Evolutionary conservation across 2,888 invertebrate species (phyloP).

Genomic region (Acleris holmiana): DNA sequence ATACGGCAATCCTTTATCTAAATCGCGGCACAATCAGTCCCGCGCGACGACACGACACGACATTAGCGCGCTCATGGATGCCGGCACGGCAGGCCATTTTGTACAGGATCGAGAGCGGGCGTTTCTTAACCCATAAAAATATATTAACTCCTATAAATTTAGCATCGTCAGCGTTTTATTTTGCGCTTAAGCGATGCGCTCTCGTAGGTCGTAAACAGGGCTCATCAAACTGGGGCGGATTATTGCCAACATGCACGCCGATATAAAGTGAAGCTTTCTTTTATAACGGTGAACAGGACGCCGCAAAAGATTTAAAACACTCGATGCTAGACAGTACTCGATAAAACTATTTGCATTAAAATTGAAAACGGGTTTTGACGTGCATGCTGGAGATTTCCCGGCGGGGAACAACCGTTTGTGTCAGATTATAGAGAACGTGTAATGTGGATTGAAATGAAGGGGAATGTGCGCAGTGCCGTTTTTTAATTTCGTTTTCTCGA

Average conservation of each 20-base stretch:
- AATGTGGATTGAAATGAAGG: slow-evolving; percentile 26
- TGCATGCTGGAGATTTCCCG: slow-evolving; percentile 35
- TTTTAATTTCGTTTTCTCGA: slow-evolving; percentile 3
- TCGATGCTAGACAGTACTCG: slow-evolving; percentile 15
- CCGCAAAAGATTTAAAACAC: slow-evolving; percentile 39
- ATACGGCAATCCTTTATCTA: slow-evolving; percentile 13
- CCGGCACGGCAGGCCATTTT: slow-evolving; percentile 23
- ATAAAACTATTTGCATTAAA: slow-evolving; percentile 37
- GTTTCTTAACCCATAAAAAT: slow-evolving; percentile 67
- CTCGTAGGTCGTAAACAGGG: slow-evolving; percentile 69
- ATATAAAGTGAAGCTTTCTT: slow-evolving; percentile 56
- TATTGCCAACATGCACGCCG: slow-evolving; percentile 64
- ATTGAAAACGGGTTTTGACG: slow-evolving; percentile 36
- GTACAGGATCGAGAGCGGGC: slow-evolving; percentile 44
- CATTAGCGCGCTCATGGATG: slow-evolving; percentile 35
- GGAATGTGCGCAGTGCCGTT: background rate
- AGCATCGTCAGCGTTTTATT: slow-evolving; percentile 77
- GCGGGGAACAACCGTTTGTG: slow-evolving; percentile 23
- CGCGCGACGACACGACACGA: slow-evolving; percentile 17
- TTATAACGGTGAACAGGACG: slow-evolving; percentile 43
- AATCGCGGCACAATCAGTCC: slow-evolving; percentile 9
- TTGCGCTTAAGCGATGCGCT: slow-evolving; percentile 69
- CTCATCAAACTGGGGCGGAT: slow-evolving; percentile 66
- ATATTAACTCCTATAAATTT: slow-evolving; percentile 77
- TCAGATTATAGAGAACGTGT: slow-evolving; percentile 24